Evolutionary conservation across 2,888 invertebrate species (phyloP), one percentile per base, ranked within the genome.

Genomic region (Drosophila cracens): DNA sequence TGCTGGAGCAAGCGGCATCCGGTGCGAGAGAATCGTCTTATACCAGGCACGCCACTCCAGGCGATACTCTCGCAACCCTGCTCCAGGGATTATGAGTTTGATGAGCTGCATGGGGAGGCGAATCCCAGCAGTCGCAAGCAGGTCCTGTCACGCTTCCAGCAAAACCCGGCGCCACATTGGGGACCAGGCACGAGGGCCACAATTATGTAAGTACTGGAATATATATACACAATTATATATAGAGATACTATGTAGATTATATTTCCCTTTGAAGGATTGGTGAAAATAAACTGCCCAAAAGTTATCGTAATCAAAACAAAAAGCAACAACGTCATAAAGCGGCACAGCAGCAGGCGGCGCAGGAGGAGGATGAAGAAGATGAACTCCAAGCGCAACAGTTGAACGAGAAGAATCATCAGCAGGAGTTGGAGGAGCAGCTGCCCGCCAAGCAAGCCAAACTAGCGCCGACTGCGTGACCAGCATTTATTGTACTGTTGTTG

Each of bases 121-220:
- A 97, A 98, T 93, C 98, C 98, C 0, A 92, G 93, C 54, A 98
- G 98, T 36, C 94, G 97, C 8, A 94, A 95, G 77, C 94, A 95
- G 62, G 95, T 96, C 0, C 93, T 96, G 29, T 94, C 97, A 1
- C 94, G 99, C 48, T 98, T 97, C 93, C 98, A 98, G 92, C 94
- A 94, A 81, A 99, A 99, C 94, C 99, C 99, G 0, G 94, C 96
- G 34, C 95, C 96, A 0, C 94, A 96, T 93, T 99, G 99, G 99
- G 99, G 99, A 1, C 99, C 99, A 0, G 98, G 98, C 56, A 95
- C 96, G 0, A 94, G 96, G 81, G 95, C 97, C 0, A 96, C 95
- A 27, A 95, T 96, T 25, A 97, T 97, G 97, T 97, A 93, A 94
- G 95, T 48, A 2, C 16, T 11, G 4, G 0, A 57, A 10, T 10